A percentile compares a stretch with the other conserved stretches of the same genome.
Conservation (phyloP, 2,113 vertebrate genomes). For the Zosterops hypoxanthus region DNA sequence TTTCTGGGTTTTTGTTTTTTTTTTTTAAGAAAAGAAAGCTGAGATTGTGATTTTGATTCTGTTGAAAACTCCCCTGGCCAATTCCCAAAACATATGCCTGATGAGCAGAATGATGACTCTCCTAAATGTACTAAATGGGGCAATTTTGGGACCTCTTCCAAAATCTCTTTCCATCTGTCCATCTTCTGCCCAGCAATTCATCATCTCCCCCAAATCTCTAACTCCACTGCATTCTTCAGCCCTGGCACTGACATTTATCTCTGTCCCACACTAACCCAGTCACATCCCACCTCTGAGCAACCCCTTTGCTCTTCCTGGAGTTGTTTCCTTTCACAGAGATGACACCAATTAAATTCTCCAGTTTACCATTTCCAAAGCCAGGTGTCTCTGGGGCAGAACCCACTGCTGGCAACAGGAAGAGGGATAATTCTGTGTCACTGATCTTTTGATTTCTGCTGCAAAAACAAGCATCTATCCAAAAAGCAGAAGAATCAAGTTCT, state of each 20-base stretch:
- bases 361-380: not conserved
- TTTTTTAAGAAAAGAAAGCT: not conserved
- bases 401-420: not conserved
- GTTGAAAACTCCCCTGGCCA: slow-evolving; percentile 19
- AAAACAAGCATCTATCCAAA: not conserved
- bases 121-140: slow-evolving; percentile 31
- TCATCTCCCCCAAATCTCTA: not conserved
- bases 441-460: not conserved
- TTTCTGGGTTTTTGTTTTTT: not conserved
- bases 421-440: not conserved
- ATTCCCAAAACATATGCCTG: slow-evolving; percentile 5
- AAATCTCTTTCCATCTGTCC: slow-evolving; percentile 49
- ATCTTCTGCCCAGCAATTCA: slow-evolving; percentile 16
- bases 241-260: not conserved
- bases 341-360: not conserved
- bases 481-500: not conserved
- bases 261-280: not conserved
- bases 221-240: not conserved
- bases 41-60: slow-evolving; percentile 11
- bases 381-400: not conserved
- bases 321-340: not conserved
- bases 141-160: slow-evolving; percentile 48
- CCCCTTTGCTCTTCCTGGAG: not conserved
- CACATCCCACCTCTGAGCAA: not conserved
- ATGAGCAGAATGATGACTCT: not conserved